Conservation (phyloP, 2,888 invertebrate genomes). For the Crossocerus cetratus region DNA sequence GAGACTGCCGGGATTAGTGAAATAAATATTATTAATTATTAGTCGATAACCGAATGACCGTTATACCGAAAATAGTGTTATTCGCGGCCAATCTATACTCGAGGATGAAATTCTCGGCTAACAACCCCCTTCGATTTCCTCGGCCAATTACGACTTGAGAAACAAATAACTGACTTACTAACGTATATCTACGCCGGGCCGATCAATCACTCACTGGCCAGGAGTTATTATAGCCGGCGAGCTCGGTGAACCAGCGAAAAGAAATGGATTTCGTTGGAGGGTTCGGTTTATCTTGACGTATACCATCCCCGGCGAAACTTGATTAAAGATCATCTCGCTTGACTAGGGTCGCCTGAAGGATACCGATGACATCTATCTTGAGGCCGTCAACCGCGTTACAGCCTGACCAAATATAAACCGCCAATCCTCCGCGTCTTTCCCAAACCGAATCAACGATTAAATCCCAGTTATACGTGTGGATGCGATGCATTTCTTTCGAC, state of each 20-base stretch:
- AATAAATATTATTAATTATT: no score
- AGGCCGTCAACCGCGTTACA: neutral
- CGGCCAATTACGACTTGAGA: neutral
- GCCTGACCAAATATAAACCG: no score
- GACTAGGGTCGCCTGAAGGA: slow-evolving; percentile 23
- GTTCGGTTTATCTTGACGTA: slow-evolving; percentile 32
- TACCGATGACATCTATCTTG: slow-evolving; percentile 47
- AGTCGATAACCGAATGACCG: no score
- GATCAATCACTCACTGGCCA: slow-evolving; percentile 22
- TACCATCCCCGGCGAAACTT: slow-evolving; percentile 33
- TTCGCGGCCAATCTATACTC: no score
- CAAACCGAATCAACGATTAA: no score
- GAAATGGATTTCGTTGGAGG: slow-evolving; percentile 35
- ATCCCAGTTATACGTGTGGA: no score
- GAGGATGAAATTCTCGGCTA: neutral
- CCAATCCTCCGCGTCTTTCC: no score
- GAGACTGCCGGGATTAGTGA: no score
- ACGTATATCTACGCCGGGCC: neutral
- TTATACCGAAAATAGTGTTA: no score
- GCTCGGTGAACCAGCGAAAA: slow-evolving; percentile 10
- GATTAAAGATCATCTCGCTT: slow-evolving; percentile 41
- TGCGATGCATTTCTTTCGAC: no score
- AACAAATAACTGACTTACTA: slow-evolving; percentile 15
- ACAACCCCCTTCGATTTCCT: slow-evolving; percentile 9
- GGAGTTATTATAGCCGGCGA: slow-evolving; percentile 26